These are phyloP conservation scores for Trichogramma evanescens DNA, from an alignment of 2,888 invertebrate genomes.

Conservation along the genomic window DNA sequence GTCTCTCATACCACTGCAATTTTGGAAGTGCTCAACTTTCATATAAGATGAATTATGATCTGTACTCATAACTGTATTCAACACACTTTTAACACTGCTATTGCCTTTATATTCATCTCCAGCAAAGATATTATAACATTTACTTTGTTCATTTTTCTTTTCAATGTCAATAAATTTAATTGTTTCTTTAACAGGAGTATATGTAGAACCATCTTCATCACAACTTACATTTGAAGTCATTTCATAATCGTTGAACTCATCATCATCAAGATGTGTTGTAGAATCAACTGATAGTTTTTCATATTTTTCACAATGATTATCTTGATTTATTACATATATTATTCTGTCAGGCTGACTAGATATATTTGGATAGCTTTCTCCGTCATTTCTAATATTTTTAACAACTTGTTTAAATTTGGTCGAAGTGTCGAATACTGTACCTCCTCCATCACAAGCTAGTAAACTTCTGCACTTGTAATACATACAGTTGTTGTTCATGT, in stretches of 20 bases:
- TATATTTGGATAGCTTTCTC: background rate
- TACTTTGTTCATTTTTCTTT: background rate
- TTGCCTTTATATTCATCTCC: background rate
- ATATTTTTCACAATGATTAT: background rate
- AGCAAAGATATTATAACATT: background rate
- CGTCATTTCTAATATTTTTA: background rate
- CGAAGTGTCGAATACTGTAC: conserved; percentile 18
- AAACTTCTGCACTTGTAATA: conserved; percentile 19
- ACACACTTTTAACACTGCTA: background rate
- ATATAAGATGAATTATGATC: background rate
- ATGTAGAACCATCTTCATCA: background rate
- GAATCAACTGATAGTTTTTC: conserved; percentile 5
- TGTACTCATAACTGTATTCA: conserved; percentile 2
- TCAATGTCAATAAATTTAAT: background rate
- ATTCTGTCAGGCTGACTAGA: conserved; percentile 1
- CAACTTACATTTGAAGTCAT: conserved; percentile 1
- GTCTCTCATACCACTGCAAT: background rate
- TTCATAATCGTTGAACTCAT: conserved; percentile 17
- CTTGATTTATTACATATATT: conserved; percentile 6
- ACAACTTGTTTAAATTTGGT: too few relatives aligned
- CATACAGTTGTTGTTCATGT: conserved; percentile 2
- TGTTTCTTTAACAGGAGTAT: background rate
- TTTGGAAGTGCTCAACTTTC: background rate
- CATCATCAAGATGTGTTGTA: conserved; percentile 17
- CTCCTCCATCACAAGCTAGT: conserved; percentile 16